phyloP scores from a whole-genome alignment of 1,140 invertebrate species.

The Drosophila murphyi region DNA sequence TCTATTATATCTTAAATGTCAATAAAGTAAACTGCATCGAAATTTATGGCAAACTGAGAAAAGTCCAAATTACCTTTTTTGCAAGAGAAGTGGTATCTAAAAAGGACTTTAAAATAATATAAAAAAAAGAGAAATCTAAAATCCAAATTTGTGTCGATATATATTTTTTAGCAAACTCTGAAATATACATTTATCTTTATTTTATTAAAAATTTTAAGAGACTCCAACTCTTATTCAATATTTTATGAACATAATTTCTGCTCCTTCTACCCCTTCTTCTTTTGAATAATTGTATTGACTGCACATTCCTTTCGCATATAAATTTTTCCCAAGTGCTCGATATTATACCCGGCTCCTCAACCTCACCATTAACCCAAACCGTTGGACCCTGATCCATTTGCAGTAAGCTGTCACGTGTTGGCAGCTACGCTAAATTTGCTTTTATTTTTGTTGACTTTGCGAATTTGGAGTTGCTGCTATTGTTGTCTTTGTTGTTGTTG shows the following conservation, averaged over 20 bases:
- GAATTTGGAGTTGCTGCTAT: constrained; percentile 41
- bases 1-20: too few relatives aligned
- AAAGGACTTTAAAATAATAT: too few relatives aligned
- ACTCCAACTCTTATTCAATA: too few relatives aligned
- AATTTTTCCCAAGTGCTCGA: constrained; percentile 17
- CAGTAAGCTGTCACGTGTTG: constrained; percentile 57
- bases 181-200: too few relatives aligned
- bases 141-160: too few relatives aligned
- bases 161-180: too few relatives aligned
- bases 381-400: constrained; percentile 7
- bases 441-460: constrained; percentile 54
- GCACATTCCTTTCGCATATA: constrained; percentile 26
- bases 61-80: too few relatives aligned
- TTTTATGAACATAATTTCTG: not conserved
- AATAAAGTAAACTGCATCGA: too few relatives aligned
- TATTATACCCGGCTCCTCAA: not conserved
- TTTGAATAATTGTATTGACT: constrained; percentile 23
- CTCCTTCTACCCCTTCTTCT: constrained; percentile 14
- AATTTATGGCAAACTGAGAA: too few relatives aligned
- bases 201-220: too few relatives aligned
- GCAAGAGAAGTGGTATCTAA: too few relatives aligned
- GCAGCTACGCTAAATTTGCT: constrained; percentile 49
- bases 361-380: not conserved
- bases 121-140: too few relatives aligned
- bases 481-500: not conserved